Percentiles rank a stretch among this genome's conserved stretches.
phyloP scores from a whole-genome alignment of 2,797 vertebrate species.

The Crax fasciolata region DNA sequence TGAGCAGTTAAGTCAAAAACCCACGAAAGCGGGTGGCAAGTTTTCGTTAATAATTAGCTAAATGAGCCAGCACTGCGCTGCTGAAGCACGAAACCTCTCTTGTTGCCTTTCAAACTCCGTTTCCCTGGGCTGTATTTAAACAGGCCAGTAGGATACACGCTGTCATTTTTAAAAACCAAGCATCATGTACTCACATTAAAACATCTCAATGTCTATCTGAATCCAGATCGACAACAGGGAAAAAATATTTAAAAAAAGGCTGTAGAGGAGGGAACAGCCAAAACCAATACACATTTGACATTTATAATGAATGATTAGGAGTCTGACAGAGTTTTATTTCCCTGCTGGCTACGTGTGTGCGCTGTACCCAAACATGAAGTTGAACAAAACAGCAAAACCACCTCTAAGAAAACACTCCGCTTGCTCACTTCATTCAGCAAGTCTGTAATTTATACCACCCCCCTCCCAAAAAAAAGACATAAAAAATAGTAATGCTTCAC shows the following conservation, averaged over 20 bases:
- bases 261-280: not conserved
- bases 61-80: not conserved
- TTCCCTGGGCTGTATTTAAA: not conserved
- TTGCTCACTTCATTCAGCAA: not conserved
- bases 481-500: not conserved
- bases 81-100: not conserved
- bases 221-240: not conserved
- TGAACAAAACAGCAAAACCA: not conserved
- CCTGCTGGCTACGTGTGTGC: not conserved
- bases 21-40: not conserved
- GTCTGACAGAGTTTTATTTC: not conserved
- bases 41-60: slow-evolving; percentile 22
- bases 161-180: not conserved
- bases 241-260: not conserved
- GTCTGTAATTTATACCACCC: not conserved
- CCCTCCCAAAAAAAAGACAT: not conserved
- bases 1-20: not conserved
- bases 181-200: not conserved
- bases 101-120: not conserved
- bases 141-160: not conserved
- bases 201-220: not conserved
- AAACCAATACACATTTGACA: not conserved
- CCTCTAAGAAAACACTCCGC: not conserved
- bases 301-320: not conserved
- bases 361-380: not conserved